Base-by-base conservation (phyloP, 2,113 vertebrate species). In the Lates calcarifer region DNA sequence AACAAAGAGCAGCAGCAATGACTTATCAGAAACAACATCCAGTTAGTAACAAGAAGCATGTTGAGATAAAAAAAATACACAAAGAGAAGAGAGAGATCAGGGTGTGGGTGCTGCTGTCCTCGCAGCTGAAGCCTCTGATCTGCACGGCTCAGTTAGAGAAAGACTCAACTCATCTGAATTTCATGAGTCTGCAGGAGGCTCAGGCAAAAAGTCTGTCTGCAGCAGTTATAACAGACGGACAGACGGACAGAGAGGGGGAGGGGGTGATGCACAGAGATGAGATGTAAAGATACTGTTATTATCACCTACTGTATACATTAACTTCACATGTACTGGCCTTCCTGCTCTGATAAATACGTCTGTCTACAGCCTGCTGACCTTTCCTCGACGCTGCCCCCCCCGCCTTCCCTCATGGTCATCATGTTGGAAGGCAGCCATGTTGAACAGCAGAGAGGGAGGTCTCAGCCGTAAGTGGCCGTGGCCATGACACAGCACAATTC, bases 91-190 rank as follows among this genome's bases (percentile, higher is more conserved):
- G 22, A 64, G 33, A 61, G 20, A 68, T 24, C 57, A 22, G 60
- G 56, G 61, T 15, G 12, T 43, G n/a, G 43, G 51, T 45, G 63
- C 45, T 80, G 39, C 14, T 85, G 74, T 61, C 15, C 29, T 45
- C 49, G 12, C 74, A 78, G 78, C 79, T 88, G 82, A 51, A 74
- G 45, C 64, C 62, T 79, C 66, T 91, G 57, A 89, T 91, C 77
- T 79, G 83, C 74, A 83, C 86, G 89, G 89, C 79, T 85, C 84
- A 64, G 61, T 33, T 60, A 17, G 64, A 89, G 57, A 82, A 61
- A 75, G 39, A 84, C 53, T 78, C 28, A 51, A 64, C 87, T 90
- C 84, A 92, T 93, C 67, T 91, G 90, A 93, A 91, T 88, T 93
- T 88, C 90, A 93, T 91, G 87, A 94, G 82, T 82, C 87, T 77